phyloP scores from a whole-genome alignment of 92 coral and sea anemone genomes.

The Palythoa heliodiscus region DNA sequence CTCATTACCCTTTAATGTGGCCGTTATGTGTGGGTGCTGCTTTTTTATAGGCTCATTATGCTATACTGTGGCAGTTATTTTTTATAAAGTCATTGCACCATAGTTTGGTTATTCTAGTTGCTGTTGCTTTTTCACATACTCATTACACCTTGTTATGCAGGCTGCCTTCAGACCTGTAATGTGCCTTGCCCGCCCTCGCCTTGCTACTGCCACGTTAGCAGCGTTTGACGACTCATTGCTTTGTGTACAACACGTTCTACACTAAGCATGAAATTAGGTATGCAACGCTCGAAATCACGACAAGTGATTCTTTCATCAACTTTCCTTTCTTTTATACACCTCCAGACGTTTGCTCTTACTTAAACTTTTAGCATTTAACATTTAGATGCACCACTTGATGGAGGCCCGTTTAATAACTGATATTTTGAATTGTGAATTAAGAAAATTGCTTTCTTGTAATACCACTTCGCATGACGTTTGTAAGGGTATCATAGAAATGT shows the following conservation, averaged over 20 bases:
- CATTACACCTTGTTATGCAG: conserved; percentile 36
- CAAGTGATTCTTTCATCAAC: neutral
- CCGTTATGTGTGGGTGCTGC: conserved; percentile 14
- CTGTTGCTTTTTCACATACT: neutral
- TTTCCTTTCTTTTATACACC: neutral
- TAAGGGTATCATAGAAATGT: too few relatives aligned
- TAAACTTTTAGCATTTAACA: neutral
- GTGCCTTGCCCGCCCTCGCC: conserved; percentile 17
- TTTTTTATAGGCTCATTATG: too few relatives aligned
- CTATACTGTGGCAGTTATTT: neutral
- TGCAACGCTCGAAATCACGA: neutral
- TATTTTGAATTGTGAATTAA: too few relatives aligned
- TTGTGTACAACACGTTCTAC: conserved; percentile 36
- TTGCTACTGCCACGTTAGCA: conserved; percentile 43
- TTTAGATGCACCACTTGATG: neutral
- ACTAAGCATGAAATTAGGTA: conserved; percentile 35
- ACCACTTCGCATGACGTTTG: too few relatives aligned
- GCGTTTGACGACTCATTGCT: conserved; percentile 34
- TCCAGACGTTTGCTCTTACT: neutral
- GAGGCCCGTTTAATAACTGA: too few relatives aligned
- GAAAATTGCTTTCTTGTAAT: too few relatives aligned
- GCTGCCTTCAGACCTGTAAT: conserved; percentile 17
- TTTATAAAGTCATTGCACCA: neutral
- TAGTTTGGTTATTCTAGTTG: neutral
- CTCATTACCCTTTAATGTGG: neutral